phyloP scores from a whole-genome alignment of 1,140 invertebrate species.

The Carposina sasakii region DNA sequence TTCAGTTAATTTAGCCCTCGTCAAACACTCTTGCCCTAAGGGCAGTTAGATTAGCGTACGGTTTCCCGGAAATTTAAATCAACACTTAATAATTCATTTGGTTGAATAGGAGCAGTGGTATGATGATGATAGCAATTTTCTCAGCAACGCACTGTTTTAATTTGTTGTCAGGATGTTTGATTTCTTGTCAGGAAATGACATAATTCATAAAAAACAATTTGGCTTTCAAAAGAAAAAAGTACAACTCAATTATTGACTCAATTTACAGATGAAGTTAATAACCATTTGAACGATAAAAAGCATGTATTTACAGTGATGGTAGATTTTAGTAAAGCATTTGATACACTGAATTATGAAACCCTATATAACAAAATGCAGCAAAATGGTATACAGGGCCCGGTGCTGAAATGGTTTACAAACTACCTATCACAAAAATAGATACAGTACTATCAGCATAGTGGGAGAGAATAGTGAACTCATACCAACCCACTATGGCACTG shows the following conservation, averaged over 20 bases:
- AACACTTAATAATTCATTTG: too few relatives aligned
- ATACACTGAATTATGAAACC: neutral
- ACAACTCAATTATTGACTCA: neutral
- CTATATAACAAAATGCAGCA: neutral
- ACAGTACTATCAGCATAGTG: neutral
- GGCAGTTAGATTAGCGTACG: too few relatives aligned
- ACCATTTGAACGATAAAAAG: neutral
- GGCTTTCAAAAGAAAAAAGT: slow-evolving; percentile 6
- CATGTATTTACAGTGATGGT: slow-evolving; percentile 2
- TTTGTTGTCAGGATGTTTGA: too few relatives aligned
- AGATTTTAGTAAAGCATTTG: slow-evolving; percentile 5
- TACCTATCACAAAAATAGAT: slow-evolving; percentile 4
- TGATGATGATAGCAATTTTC: too few relatives aligned
- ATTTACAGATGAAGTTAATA: slow-evolving; percentile 6
- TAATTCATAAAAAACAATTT: slow-evolving; percentile 5
- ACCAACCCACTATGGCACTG: neutral
- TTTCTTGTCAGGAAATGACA: slow-evolving; percentile 1
- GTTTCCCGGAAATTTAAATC: too few relatives aligned
- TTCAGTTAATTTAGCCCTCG: too few relatives aligned
- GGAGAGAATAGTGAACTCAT: neutral
- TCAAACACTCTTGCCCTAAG: too few relatives aligned
- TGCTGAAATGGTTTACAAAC: slow-evolving; percentile 1
- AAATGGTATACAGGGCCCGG: neutral
- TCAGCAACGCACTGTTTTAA: too few relatives aligned
- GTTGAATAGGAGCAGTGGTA: too few relatives aligned